Evolutionary conservation across 1,140 invertebrate species (phyloP), one percentile per base, ranked within the genome.

Genomic region (Trigoniulus corallinus): DNA sequence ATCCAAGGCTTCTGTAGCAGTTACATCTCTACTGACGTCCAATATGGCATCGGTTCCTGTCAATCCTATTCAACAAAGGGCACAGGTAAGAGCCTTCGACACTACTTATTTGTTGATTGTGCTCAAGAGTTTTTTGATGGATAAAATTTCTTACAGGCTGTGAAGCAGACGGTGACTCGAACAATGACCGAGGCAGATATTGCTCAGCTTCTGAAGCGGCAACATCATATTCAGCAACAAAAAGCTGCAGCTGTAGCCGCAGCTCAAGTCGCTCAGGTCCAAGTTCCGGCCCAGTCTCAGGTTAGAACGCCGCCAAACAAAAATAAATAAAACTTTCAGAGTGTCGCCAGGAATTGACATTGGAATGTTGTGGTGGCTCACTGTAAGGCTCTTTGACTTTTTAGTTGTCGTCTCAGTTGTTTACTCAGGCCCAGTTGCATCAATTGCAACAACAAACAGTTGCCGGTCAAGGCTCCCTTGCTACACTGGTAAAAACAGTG

Each of bases 121-220:
- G 12, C 37, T 13, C 37, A 39, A 39, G 37, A 39, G 12, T 39
- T 39, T 12, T 39, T 39, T 39, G 12, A 39, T 39, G 54, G 45
- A 47, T 62, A 63, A 61, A 54, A 58, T 53, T 57, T 64, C 24
- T 48, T 58, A 48, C 55, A 57, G 50, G 57, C 60, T 23, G 54
- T 50, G 23, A 70, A 66, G 54, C 67, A 72, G 57, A 67, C 58
- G 23, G 69, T 65, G 47, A 71, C 66, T 53, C 72, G 71, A 47
- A 72, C 75, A 15, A 58, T 64, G 40, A 73, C 79, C 0, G 77
- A 82, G 20, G 70, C 73, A 21, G 82, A 84, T 60, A 76, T 85
- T 70, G 73, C 76, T 10, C 74, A 79, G 10, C 53, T 84, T 18
- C 62, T 84, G 0, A 82, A 83, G 55, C 69, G 76, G 18, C 79